Base-by-base conservation (phyloP, 2,888 invertebrate species). In the Prenolepis imparis region DNA sequence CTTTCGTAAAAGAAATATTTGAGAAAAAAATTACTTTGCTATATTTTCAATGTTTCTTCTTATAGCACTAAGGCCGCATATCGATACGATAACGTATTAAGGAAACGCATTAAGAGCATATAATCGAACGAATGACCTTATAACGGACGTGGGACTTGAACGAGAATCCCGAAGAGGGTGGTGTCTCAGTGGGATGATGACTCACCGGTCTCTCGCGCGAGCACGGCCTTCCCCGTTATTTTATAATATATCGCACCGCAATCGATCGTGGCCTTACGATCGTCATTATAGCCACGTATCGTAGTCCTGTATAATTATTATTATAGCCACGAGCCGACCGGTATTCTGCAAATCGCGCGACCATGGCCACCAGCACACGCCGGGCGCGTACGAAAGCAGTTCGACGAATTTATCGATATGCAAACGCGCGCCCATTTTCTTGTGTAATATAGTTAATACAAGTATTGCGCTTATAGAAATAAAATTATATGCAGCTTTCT, bases 181-280 rank as follows among this genome's bases (percentile, higher is more conserved):
- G 74, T 57, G 68, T 81, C 52, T 84, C 78, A 75, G 74, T 70
- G 80, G 68, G 84, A 74, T 67, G 67, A 75, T 89, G 88, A 88
- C 75, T 88, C 89, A 89, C 73, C 63, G 36, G 41, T 21, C n/a
- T 88, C 83, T 68, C 36, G 63, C 52, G 12, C 77, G 78, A 85
- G 84, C 83, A 75, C 80, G 89, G 88, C 89, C 89, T 89, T 89
- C 73, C 44, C 86, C 89, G 86, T 89, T 89, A 87, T 86, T 89
- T 89, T 81, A 41, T n/a, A n/a, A n/a, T n/a, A n/a, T 89, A 87
- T 84, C 84, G 70, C 64, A 44, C 52, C 77, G 73, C 67, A 67
- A 67, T 55, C 36, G 77, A 57, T 39, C 55, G 63, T 70, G 78
- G 73, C 48, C 83, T 82, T 74, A 55, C 41, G 24, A 72, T 70